Base-by-base conservation (phyloP, 2,888 invertebrate genomes). In the Athripsodes cinereus region DNA sequence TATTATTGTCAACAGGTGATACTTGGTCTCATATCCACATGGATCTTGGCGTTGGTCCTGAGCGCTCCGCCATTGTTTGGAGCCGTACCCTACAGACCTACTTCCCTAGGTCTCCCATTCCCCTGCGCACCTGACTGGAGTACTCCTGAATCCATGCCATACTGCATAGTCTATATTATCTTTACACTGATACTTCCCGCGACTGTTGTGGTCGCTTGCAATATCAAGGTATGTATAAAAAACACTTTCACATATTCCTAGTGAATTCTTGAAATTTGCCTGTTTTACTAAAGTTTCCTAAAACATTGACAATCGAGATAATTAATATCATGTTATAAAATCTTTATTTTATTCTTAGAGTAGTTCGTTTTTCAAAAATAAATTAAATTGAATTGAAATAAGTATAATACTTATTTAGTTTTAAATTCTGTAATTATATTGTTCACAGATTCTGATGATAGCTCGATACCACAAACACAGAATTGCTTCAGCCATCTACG, bases 401-500 rank as follows among this genome's bases (percentile, higher is more conserved):
- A n/a, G n/a, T n/a, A n/a, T n/a, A n/a, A n/a, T n/a, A n/a, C 11
- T 11, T 34, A 34, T 34, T 11, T 34, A 34, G 34, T 11, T 34
- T 8, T 11, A 34, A 34, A 34, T 11, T 10, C 10, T n/a, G n/a
- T n/a, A n/a, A n/a, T n/a, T n/a, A n/a, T 40, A 3, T 40, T 40
- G 40, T 49, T 52, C 5, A 20, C 67, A 76, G 76, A 83, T 84
- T 53, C 74, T 84, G 52, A 82, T 83, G 68, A 84, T 84, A 58
- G 84, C 84, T 8, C 75, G 84, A 1, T 88, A 90, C 70, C 91
- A 92, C 68, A 81, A 90, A 5, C 90, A 91, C 69, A 81, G 90
- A 59, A 92, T 92, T 65, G 90, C 90, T 22, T 88, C 90, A 49
- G 90, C 91, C 21, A 89, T 91, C 65, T 90, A 88, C 73, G 90